phyloP scores from a whole-genome alignment of 2,113 vertebrate genomes.

The Orientallactaga bullata region DNA sequence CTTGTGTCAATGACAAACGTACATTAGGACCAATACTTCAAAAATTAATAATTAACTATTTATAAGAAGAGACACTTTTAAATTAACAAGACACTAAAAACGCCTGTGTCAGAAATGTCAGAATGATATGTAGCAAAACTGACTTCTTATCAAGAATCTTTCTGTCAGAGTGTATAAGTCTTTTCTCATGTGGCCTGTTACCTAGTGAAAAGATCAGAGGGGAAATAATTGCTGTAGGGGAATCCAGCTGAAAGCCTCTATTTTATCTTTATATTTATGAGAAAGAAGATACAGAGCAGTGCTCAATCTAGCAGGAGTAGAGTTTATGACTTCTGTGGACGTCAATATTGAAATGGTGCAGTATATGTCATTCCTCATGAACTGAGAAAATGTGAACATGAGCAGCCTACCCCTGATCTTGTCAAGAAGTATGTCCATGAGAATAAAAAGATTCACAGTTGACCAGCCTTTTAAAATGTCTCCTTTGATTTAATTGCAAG shows the following conservation, averaged over 20 bases:
- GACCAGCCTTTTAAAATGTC: not conserved
- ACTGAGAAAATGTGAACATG: not conserved
- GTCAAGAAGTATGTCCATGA: not conserved
- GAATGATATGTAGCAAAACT: slow-evolving; percentile 46
- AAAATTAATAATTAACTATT: slow-evolving; percentile 52
- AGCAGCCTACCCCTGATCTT: slow-evolving; percentile 16
- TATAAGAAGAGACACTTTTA: slow-evolving; percentile 57
- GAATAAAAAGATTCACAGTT: not conserved
- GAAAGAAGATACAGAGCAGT: slow-evolving; percentile 57
- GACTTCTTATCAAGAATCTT: slow-evolving; percentile 42
- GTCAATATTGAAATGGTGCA: slow-evolving; percentile 9
- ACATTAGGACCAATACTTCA: slow-evolving; percentile 39
- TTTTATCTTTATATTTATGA: slow-evolving; percentile 72
- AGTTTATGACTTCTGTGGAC: slow-evolving; percentile 49
- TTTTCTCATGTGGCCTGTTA: slow-evolving; percentile 45
- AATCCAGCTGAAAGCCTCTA: slow-evolving; percentile 34
- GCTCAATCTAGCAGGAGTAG: slow-evolving; percentile 46
- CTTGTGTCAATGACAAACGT: slow-evolving; percentile 22
- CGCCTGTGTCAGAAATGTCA: slow-evolving; percentile 46
- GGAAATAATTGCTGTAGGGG: slow-evolving; percentile 60
- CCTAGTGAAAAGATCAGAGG: slow-evolving; percentile 53
- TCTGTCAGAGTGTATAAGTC: slow-evolving; percentile 11
- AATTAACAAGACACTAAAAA: slow-evolving; percentile 52
- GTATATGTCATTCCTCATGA: slow-evolving; percentile 4
- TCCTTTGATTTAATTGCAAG: not conserved